phyloP scores from a whole-genome alignment of 2,113 vertebrate genomes.

The Lepus timidus region DNA sequence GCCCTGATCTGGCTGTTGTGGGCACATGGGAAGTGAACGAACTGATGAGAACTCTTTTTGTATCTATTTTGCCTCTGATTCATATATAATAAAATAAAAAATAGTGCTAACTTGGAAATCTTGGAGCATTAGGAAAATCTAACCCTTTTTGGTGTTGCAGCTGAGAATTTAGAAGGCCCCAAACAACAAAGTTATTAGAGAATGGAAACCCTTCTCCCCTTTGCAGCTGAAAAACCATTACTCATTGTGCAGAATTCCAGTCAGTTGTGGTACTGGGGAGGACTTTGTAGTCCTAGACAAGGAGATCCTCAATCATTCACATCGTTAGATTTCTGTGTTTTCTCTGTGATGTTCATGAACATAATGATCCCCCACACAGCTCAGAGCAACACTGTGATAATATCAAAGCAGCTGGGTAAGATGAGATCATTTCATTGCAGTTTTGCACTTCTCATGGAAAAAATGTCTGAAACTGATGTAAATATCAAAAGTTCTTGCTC shows the following conservation, averaged over 20 bases:
- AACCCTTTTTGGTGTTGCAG: not conserved
- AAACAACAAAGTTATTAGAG: slow-evolving; percentile 33
- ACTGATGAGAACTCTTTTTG: too few species aligned
- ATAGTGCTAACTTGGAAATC: not conserved
- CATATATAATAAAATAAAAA: too few species aligned
- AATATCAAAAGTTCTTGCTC: slow-evolving; percentile 47
- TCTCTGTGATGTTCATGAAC: not conserved
- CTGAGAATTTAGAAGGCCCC: not conserved
- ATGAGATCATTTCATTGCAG: slow-evolving; percentile 41
- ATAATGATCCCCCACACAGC: not conserved
- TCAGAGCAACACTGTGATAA: not conserved
- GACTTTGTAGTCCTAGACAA: slow-evolving; percentile 49
- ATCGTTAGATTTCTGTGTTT: not conserved
- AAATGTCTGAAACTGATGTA: slow-evolving; percentile 49
- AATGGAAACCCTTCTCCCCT: not conserved
- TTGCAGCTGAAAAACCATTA: slow-evolving; percentile 50
- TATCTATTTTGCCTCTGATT: too few species aligned
- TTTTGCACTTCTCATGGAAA: slow-evolving; percentile 61
- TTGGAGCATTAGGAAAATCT: not conserved
- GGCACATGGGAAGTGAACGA: too few species aligned
- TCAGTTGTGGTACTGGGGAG: slow-evolving; percentile 58
- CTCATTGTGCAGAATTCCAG: slow-evolving; percentile 25
- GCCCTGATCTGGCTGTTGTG: too few species aligned
- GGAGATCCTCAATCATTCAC: not conserved
- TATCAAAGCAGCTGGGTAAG: not conserved